Percentiles rank a stretch among this genome's conserved stretches.
Conservation (phyloP, 2,888 invertebrate species). For the Thumatha senex region DNA sequence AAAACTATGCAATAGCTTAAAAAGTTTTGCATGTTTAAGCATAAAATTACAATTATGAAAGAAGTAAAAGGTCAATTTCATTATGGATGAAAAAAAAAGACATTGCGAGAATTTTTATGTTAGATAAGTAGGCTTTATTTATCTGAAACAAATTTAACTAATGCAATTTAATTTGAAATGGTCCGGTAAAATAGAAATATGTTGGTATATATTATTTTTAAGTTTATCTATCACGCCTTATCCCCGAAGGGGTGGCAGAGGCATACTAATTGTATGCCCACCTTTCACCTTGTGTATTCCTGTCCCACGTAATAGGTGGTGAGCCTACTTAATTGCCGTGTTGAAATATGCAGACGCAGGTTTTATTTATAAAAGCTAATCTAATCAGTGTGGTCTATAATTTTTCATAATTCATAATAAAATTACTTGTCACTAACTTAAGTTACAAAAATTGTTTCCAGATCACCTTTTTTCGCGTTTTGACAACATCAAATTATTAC, state of each 20-base stretch:
- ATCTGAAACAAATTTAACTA: conserved; percentile 1
- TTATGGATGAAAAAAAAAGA: conserved; percentile 23
- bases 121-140: neutral
- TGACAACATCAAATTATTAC: neutral
- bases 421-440: too few relatives aligned
- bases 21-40: conserved; percentile 5
- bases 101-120: neutral
- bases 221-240: too few relatives aligned
- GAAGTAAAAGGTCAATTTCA: conserved; percentile 24
- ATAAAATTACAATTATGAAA: conserved; percentile 18
- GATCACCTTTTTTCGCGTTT: neutral
- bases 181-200: neutral
- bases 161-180: neutral
- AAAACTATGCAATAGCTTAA: too few relatives aligned
- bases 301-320: too few relatives aligned
- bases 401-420: too few relatives aligned
- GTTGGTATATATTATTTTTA: neutral
- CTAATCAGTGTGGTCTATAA: too few relatives aligned
- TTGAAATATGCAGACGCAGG: too few relatives aligned
- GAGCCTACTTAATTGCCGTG: too few relatives aligned
- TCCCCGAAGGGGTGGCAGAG: too few relatives aligned
- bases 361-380: too few relatives aligned
- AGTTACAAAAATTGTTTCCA: neutral
- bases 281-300: too few relatives aligned
- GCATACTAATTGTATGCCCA: too few relatives aligned